Evolutionary conservation across 2,888 invertebrate genomes (phyloP).

Genomic region (Clusia tigrina): DNA sequence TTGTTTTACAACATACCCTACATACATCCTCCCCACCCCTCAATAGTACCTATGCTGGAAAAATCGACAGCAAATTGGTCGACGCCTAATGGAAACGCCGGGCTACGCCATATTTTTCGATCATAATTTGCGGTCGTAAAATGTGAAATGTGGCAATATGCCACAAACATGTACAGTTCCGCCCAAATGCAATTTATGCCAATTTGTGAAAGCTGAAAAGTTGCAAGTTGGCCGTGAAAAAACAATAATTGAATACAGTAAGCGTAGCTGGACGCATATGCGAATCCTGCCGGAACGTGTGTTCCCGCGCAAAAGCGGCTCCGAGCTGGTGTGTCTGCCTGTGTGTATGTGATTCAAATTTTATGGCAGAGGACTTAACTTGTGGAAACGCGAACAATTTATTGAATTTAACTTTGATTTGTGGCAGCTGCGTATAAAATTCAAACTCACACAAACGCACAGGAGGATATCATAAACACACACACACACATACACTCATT

Average conservation of each 20-base stretch:
- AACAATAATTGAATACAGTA: no score
- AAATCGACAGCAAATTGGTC: no score
- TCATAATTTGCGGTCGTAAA: not conserved
- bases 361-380: not conserved
- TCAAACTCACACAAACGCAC: not conserved
- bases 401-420: not conserved
- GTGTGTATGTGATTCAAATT: not conserved
- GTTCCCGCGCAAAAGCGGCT: no score
- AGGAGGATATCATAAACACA: not conserved
- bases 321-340: not conserved
- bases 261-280: not conserved
- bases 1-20: no score
- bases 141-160: not conserved
- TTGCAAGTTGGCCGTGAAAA: not conserved
- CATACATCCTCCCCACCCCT: no score
- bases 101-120: not conserved
- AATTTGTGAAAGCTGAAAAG: not conserved
- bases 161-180: not conserved
- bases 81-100: no score
- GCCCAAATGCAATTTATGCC: not conserved
- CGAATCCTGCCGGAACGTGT: no score
- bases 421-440: no score
- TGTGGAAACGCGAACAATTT: no score
- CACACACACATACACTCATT: no score
- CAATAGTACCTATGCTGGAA: no score